Evolutionary conservation across 2,888 invertebrate species (phyloP).

Genomic region (Agelastica alni): DNA sequence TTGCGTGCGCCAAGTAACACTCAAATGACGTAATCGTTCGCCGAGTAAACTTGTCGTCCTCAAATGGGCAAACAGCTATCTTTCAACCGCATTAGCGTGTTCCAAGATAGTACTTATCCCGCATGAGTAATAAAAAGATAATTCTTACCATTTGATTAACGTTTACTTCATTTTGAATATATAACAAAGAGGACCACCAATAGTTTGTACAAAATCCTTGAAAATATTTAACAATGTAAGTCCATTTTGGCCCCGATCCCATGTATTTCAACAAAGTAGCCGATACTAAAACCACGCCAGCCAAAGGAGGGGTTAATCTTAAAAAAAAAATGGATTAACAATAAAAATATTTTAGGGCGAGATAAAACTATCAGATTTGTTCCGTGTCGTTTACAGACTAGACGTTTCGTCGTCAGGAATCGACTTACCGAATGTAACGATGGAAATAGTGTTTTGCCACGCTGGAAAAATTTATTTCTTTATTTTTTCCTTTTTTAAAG

Average conservation of each 20-base stretch:
- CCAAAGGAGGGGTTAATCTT: conserved; percentile 60
- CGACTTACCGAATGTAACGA: conserved; percentile 20
- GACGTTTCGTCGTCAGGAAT: too few relatives aligned
- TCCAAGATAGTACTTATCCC: too few relatives aligned
- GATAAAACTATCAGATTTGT: too few relatives aligned
- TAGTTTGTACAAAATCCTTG: conserved; percentile 39
- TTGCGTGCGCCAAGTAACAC: too few relatives aligned
- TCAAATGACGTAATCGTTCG: too few relatives aligned
- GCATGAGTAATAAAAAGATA: too few relatives aligned
- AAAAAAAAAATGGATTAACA: conserved; percentile 23
- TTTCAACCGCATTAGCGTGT: too few relatives aligned
- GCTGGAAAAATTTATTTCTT: not conserved
- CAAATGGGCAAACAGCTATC: too few relatives aligned
- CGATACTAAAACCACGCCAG: conserved; percentile 55
- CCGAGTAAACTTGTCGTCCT: too few relatives aligned
- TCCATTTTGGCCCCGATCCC: conserved; percentile 61
- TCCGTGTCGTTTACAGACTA: too few relatives aligned
- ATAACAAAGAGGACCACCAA: conserved; percentile 47
- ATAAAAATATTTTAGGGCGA: too few relatives aligned
- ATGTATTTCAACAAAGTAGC: conserved; percentile 57
- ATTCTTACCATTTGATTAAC: conserved; percentile 20
- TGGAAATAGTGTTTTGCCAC: conserved; percentile 18
- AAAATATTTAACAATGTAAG: conserved; percentile 31
- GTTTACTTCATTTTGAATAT: conserved; percentile 45
- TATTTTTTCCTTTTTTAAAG: conserved; percentile 43